Percentiles rank a stretch among this genome's conserved stretches.
Conservation (phyloP, 2,888 invertebrate genomes). For the Chydorus sphaericus region DNA sequence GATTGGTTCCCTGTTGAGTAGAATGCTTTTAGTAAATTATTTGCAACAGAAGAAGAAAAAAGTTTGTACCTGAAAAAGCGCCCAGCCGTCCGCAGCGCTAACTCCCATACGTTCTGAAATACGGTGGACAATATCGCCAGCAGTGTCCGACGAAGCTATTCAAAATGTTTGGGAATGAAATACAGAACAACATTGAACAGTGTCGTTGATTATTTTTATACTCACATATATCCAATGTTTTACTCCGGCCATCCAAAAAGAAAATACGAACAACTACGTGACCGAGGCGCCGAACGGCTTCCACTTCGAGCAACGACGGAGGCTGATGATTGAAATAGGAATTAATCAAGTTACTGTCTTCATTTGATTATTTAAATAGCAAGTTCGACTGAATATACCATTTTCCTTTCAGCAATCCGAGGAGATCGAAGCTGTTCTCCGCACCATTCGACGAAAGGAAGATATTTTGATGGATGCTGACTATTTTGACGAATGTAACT, state of each 20-base stretch:
- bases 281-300: conserved; percentile 80
- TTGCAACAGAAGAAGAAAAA: not conserved
- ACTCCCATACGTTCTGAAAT: conserved; percentile 77
- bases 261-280: conserved; percentile 88
- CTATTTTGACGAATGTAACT: conserved; percentile 57
- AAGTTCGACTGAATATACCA: conserved; percentile 21
- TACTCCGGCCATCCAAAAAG: conserved; percentile 86
- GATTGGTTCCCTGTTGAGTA: not conserved
- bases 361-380: not conserved
- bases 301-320: conserved; percentile 84
- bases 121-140: conserved; percentile 73
- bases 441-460: conserved; percentile 86
- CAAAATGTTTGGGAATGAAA: not conserved
- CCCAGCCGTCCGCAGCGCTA: conserved; percentile 78
- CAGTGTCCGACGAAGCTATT: conserved; percentile 64
- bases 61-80: conserved; percentile 47
- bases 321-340: conserved; percentile 35
- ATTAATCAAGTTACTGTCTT: not conserved
- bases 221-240: conserved; percentile 81
- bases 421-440: conserved; percentile 80
- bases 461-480: conserved; percentile 43
- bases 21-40: not conserved
- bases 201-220: no score
- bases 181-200: no score
- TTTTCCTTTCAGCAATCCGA: conserved; percentile 58